Evolutionary conservation across 2,113 vertebrate genomes (phyloP).

Genomic region (Bambusicola thoracicus): DNA sequence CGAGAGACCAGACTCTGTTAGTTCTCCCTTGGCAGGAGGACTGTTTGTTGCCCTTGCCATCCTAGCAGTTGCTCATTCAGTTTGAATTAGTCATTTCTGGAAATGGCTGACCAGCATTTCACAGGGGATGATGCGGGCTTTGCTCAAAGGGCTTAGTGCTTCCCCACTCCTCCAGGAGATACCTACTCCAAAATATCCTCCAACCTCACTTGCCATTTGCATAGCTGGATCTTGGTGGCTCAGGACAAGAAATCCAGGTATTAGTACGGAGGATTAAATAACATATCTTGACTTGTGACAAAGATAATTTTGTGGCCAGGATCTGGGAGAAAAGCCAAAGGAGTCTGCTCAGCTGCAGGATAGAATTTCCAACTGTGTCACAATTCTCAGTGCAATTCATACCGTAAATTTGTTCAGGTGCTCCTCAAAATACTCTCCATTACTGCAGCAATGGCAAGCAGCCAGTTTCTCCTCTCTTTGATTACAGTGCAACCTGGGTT

Average conservation of each 20-base stretch:
- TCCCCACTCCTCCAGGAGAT: neutral
- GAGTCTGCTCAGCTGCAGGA: neutral
- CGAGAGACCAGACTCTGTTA: neutral
- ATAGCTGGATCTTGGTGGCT: conserved; percentile 30
- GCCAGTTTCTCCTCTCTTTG: neutral
- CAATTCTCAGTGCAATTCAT: neutral
- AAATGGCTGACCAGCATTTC: neutral
- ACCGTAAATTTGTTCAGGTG: neutral
- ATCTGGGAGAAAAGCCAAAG: neutral
- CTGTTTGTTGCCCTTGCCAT: neutral
- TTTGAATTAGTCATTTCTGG: neutral
- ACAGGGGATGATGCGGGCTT: neutral
- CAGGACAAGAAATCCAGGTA: conserved; percentile 62
- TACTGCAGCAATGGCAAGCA: neutral
- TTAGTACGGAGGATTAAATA: conserved; percentile 55
- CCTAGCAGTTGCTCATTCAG: neutral
- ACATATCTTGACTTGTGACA: conserved; percentile 14
- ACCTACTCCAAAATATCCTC: conserved; percentile 39
- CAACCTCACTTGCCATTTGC: conserved; percentile 40
- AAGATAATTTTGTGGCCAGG: neutral
- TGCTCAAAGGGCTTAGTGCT: neutral
- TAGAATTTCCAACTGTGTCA: neutral
- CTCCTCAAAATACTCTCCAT: neutral
- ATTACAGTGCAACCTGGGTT: neutral
- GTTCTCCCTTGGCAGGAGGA: neutral